phyloP scores from a whole-genome alignment of 1,140 invertebrate species.

The Drosophila santomea region DNA sequence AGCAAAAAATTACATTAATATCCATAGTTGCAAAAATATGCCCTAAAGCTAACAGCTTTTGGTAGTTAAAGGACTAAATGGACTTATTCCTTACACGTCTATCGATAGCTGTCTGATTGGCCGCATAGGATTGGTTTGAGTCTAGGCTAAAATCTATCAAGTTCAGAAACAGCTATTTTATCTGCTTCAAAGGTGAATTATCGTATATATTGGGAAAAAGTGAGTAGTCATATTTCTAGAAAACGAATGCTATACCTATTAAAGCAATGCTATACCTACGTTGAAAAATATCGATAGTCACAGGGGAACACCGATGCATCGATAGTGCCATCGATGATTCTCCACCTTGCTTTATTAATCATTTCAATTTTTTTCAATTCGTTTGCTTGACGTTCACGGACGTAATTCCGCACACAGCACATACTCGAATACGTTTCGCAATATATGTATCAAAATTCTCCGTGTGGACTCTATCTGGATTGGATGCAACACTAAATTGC shows the following conservation, averaged over 20 bases:
- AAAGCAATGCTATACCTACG: no score
- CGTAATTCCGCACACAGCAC: slow-evolving; percentile 63
- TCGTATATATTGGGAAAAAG: neutral
- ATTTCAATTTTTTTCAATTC: slow-evolving; percentile 61
- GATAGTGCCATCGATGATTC: slow-evolving; percentile 8
- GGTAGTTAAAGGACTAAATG: neutral
- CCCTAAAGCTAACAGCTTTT: slow-evolving; percentile 7
- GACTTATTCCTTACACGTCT: neutral
- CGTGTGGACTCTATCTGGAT: slow-evolving; percentile 64
- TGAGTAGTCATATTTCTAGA: neutral
- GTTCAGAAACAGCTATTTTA: neutral
- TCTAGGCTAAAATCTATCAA: neutral
- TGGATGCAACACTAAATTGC: slow-evolving; percentile 68
- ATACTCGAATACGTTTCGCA: slow-evolving; percentile 71
- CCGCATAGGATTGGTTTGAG: slow-evolving; percentile 27
- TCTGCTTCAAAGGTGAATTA: neutral
- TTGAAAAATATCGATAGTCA: neutral
- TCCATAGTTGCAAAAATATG: neutral
- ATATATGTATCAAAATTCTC: slow-evolving; percentile 71
- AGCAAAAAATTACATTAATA: neutral
- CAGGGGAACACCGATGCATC: neutral
- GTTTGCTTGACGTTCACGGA: slow-evolving; percentile 73
- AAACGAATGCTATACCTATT: no score
- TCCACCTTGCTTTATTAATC: slow-evolving; percentile 62
- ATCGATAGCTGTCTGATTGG: slow-evolving; percentile 37